These are phyloP conservation scores for Otus sunia DNA, from an alignment of 2,113 vertebrate species.

Conservation along the genomic window DNA sequence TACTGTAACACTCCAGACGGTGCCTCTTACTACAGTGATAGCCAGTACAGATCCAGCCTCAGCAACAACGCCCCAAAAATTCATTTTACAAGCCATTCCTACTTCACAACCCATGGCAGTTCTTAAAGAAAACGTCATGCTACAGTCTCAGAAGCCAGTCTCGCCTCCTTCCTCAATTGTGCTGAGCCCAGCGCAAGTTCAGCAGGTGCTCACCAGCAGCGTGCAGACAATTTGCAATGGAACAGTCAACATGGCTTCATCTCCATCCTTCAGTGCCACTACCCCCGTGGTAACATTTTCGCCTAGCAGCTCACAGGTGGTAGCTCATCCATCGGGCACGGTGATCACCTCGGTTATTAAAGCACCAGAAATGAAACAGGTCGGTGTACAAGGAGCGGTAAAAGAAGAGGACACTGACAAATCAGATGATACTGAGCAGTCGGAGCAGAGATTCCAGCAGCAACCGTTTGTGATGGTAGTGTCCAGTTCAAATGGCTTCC, in stretches of 20 bases:
- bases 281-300: constrained; percentile 78
- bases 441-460: constrained; percentile 67
- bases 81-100: constrained; percentile 84
- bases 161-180: constrained; percentile 73
- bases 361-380: constrained; percentile 77
- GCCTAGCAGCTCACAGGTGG: constrained; percentile 73
- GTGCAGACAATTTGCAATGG: constrained; percentile 78
- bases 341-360: constrained; percentile 85
- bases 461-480: constrained; percentile 81
- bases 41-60: constrained; percentile 78
- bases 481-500: constrained; percentile 69
- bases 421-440: constrained; percentile 56
- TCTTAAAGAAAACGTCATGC: constrained; percentile 82
- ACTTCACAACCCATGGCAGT: constrained; percentile 80
- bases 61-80: constrained; percentile 73
- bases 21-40: constrained; percentile 83
- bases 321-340: constrained; percentile 74
- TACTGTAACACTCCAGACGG: constrained; percentile 84
- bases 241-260: constrained; percentile 66
- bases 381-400: background rate
- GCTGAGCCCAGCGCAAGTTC: constrained; percentile 73
- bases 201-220: constrained; percentile 75
- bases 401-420: constrained; percentile 48
- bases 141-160: constrained; percentile 72
- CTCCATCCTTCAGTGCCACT: constrained; percentile 66